Conservation (phyloP, 1,140 invertebrate species). For the Zaprionus inermis region DNA sequence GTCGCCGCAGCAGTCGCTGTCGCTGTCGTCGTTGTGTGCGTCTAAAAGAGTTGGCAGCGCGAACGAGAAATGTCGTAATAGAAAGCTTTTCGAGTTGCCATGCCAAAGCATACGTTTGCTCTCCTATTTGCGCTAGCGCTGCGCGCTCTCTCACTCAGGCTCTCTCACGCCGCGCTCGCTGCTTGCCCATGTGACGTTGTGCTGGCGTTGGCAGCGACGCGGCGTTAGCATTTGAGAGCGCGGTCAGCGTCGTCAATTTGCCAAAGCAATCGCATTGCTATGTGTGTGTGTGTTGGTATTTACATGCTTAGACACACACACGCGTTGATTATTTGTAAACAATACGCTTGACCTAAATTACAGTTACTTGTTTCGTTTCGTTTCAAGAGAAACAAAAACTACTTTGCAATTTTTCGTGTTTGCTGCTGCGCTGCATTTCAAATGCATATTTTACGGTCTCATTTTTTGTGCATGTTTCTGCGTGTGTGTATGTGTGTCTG, state of each 20-base stretch:
- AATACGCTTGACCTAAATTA: slow-evolving; percentile 84
- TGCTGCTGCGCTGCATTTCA: slow-evolving; percentile 54
- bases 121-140: too few species aligned
- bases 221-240: slow-evolving; percentile 42
- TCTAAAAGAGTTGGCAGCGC: slow-evolving; percentile 47
- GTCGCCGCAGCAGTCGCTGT: slow-evolving; percentile 33
- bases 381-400: slow-evolving; percentile 55
- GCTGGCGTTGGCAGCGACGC: slow-evolving; percentile 36
- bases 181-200: slow-evolving; percentile 34
- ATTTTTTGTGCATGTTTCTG: not conserved
- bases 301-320: slow-evolving; percentile 29
- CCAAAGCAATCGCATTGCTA: slow-evolving; percentile 1
- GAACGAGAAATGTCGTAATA: slow-evolving; percentile 72
- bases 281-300: slow-evolving; percentile 23
- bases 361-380: slow-evolving; percentile 75
- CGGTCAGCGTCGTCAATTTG: slow-evolving; percentile 24
- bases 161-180: not conserved
- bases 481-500: not conserved
- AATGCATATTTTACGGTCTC: slow-evolving; percentile 68
- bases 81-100: slow-evolving; percentile 76
- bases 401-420: slow-evolving; percentile 47
- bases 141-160: slow-evolving; percentile 3
- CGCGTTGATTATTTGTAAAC: slow-evolving; percentile 83
- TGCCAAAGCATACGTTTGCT: slow-evolving; percentile 18
- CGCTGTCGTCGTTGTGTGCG: slow-evolving; percentile 22